phyloP scores from a whole-genome alignment of 2,113 vertebrate genomes.

The Pseudonaja textilis region DNA sequence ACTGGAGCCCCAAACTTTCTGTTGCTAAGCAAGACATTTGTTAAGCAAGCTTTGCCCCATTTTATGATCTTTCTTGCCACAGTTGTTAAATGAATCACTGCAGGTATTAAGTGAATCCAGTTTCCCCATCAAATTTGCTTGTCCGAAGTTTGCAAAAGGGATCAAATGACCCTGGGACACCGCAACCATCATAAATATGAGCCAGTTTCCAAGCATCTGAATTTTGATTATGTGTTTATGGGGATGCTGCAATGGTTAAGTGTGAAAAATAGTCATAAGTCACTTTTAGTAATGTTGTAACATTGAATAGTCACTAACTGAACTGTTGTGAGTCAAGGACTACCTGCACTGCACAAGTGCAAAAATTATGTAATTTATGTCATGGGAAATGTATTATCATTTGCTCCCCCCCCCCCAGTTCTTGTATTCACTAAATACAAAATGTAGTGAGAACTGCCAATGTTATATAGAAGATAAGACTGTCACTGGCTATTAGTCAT shows the following conservation, averaged over 20 bases:
- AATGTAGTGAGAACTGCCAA: not conserved
- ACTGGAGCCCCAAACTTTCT: not conserved
- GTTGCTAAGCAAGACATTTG: not conserved
- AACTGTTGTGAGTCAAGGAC: not conserved
- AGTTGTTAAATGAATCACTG: not conserved
- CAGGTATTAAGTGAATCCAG: not conserved
- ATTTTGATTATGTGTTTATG: not conserved
- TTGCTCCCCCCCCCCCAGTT: not conserved
- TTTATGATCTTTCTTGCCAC: not conserved
- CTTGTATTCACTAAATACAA: not conserved
- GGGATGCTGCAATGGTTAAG: not conserved
- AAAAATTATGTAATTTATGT: not conserved
- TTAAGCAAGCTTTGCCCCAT: not conserved
- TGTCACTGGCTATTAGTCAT: not conserved
- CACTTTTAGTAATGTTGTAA: not conserved
- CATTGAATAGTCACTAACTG: not conserved
- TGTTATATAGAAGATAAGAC: not conserved
- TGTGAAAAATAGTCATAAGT: not conserved
- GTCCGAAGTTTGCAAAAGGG: not conserved
- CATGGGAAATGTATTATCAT: not conserved
- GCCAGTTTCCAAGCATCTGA: not conserved
- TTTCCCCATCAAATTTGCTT: not conserved
- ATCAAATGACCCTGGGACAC: not conserved
- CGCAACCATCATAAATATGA: not conserved
- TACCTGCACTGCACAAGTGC: not conserved